These are phyloP conservation scores for Drosophila pruinosa DNA, from an alignment of 1,140 invertebrate species.

Conservation along the genomic window DNA sequence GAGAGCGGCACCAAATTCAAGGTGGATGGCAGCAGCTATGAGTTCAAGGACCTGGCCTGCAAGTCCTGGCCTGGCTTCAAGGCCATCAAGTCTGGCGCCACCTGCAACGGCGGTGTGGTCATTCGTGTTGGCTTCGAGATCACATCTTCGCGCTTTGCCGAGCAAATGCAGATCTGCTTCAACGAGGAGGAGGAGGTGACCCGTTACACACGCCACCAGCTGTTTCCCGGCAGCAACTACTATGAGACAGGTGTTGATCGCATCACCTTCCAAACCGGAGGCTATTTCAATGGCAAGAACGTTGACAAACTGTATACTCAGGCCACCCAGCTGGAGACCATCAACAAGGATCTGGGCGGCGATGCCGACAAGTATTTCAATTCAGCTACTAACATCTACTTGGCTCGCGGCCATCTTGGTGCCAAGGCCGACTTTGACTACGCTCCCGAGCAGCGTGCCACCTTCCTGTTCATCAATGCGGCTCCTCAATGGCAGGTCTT, in stretches of 20 bases:
- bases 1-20: conserved; percentile 69
- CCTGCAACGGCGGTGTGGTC: conserved; percentile 72
- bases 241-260: conserved; percentile 80
- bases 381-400: conserved; percentile 63
- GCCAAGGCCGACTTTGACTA: conserved; percentile 88
- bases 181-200: conserved; percentile 81
- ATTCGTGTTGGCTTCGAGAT: conserved; percentile 76
- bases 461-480: conserved; percentile 87
- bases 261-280: conserved; percentile 70
- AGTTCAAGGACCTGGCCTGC: conserved; percentile 76
- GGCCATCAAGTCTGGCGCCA: conserved; percentile 70
- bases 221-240: conserved; percentile 69
- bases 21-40: conserved; percentile 51
- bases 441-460: conserved; percentile 86
- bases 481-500: conserved; percentile 87
- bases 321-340: conserved; percentile 64
- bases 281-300: conserved; percentile 75
- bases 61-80: conserved; percentile 70
- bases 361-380: conserved; percentile 67
- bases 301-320: conserved; percentile 79
- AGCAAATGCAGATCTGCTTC: conserved; percentile 83
- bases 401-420: conserved; percentile 87
- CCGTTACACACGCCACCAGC: conserved; percentile 79
- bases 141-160: conserved; percentile 67
- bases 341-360: conserved; percentile 73